Evolutionary conservation across 2,888 invertebrate genomes (phyloP), one percentile per base, ranked within the genome.

Genomic region (Alloscopus bannaensis): DNA sequence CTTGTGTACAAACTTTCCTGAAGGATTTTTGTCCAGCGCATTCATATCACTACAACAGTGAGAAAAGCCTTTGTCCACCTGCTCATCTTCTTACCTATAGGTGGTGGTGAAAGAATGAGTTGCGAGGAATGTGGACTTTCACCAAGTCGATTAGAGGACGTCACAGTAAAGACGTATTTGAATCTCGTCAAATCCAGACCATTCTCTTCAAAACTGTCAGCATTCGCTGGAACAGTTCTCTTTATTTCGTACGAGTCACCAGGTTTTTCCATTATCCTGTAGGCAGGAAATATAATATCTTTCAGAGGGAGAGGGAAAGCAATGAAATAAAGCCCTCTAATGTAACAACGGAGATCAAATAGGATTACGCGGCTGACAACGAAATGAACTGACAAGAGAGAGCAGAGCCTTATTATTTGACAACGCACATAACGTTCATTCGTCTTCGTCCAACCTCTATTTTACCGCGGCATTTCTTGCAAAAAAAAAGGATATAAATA

Each of bases 181-280:
- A 78, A 81, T 20, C 81, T 75, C 13, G 75, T 66, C 71, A 85
- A 69, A 66, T 85, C 85, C 65, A 85, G 45, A 6, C 82, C 83
- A 57, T 77, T 82, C 70, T 85, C 85, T 47, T 83, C 80, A 60
- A 81, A 83, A 42, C 62, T 79, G 40, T 82, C 83, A n/a, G 76
- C 80, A 28, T 76, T 64, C 26, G 80, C 59, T 47, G 80, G 77
- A 26, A 85, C 73, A 55, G 84, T 85, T 73, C 85, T 72, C 55
- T 85, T 85, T 55, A 83, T 84, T 69, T 85, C 85, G 73, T 81
- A 85, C 16, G 83, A 78, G 45, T 85, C 84, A 16, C 81, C 77
- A 8, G 73, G 69, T 71, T 84, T 83, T 57, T 84, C 84, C 65
- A 83, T 82, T 70, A 84, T 76, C 71, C 85, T 85, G 59, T 20